These are phyloP conservation scores for Pelecanus crispus DNA, from an alignment of 2,113 vertebrate genomes.

Conservation along the genomic window DNA sequence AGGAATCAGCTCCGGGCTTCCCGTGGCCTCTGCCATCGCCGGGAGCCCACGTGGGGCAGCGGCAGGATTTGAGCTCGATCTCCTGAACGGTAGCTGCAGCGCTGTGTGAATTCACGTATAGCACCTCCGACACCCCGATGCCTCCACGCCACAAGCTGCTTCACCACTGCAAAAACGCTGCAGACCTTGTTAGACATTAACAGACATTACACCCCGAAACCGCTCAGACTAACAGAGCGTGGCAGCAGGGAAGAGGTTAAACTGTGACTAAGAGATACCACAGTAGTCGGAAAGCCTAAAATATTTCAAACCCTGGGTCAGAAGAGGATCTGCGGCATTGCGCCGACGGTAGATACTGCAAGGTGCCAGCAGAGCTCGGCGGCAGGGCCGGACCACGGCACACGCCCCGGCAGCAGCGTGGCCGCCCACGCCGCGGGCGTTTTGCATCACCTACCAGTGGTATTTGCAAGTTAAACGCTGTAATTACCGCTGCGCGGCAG, in stretches of 20 bases:
- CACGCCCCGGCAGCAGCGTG: not conserved
- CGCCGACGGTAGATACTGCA: fast-evolving
- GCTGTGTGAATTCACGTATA: fast-evolving
- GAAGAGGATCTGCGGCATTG: fast-evolving
- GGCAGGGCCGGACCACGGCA: not conserved
- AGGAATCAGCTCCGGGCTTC: not conserved
- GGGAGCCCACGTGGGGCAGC: not conserved
- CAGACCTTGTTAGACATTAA: fast-evolving
- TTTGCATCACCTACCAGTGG: not conserved
- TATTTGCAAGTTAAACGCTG: fast-evolving
- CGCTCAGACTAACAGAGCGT: fast-evolving
- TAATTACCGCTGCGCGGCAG: fast-evolving
- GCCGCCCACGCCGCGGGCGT: not conserved
- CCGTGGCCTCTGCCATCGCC: fast-evolving
- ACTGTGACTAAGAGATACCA: not conserved
- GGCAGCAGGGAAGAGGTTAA: not conserved
- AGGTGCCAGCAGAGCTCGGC: not conserved
- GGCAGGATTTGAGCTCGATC: not conserved
- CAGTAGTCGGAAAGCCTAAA: fast-evolving
- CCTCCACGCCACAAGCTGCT: fast-evolving
- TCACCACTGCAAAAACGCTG: fast-evolving
- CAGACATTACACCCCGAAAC: not conserved
- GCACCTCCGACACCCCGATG: not conserved
- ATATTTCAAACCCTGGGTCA: fast-evolving
- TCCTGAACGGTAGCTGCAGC: not conserved